Conservation (phyloP, 2,888 invertebrate species). For the Phyllotreta striolata region DNA sequence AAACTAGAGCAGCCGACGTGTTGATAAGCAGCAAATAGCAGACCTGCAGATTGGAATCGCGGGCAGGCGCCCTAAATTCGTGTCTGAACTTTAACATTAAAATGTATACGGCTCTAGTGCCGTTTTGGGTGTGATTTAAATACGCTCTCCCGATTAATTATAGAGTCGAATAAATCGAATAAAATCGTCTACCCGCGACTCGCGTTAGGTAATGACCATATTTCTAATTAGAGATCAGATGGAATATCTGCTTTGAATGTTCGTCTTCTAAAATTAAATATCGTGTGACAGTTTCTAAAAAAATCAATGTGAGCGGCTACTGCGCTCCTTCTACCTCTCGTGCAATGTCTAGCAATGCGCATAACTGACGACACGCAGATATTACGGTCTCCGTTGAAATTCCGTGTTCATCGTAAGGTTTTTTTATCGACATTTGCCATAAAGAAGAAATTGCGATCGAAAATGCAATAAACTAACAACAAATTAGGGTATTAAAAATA, state of each 20-base stretch:
- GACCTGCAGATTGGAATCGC: background rate
- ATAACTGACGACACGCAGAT: conserved; percentile 14
- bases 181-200: too few relatives aligned
- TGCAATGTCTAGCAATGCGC: conserved; percentile 23
- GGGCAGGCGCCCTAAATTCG: conserved; percentile 14
- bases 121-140: background rate
- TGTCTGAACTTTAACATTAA: conserved; percentile 2
- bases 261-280: conserved; percentile 11
- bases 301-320: conserved; percentile 27
- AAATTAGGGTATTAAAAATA: conserved; percentile 13
- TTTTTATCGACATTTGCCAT: conserved; percentile 6
- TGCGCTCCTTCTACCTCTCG: conserved; percentile 15
- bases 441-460: conserved; percentile 17
- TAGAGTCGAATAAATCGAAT: too few relatives aligned
- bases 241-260: conserved; percentile 5
- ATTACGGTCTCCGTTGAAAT: conserved; percentile 6
- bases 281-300: conserved; percentile 19
- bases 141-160: too few relatives aligned
- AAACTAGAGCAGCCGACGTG: conserved; percentile 2
- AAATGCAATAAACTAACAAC: conserved; percentile 20
- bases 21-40: background rate
- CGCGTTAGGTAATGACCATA: conserved; percentile 3
- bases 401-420: conserved; percentile 21
- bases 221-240: conserved; percentile 3
- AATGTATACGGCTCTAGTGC: background rate